Evolutionary conservation across 2,797 vertebrate species (phyloP).

Genomic region (Enteromius fasciolatus): DNA sequence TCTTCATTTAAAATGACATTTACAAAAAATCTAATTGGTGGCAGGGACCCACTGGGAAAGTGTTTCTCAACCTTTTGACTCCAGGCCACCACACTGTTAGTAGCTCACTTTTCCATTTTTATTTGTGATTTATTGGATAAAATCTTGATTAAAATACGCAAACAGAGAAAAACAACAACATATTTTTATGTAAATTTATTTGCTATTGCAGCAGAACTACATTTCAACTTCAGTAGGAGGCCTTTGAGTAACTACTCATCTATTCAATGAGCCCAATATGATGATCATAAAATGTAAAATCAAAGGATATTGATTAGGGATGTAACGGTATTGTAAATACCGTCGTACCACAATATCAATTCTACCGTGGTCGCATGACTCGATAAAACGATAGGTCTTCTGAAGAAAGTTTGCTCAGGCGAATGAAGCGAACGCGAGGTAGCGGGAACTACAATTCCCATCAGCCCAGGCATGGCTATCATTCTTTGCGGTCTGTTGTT

Average conservation of each 20-base stretch:
- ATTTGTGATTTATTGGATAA: not conserved
- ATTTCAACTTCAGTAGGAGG: not conserved
- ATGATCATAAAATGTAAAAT: not conserved
- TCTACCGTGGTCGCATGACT: too few species aligned
- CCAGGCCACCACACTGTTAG: not conserved
- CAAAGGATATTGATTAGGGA: not conserved
- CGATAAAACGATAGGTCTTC: too few species aligned
- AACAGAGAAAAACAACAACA: not conserved
- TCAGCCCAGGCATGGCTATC: too few species aligned
- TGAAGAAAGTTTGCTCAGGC: too few species aligned
- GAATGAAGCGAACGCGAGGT: too few species aligned
- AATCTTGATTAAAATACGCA: not conserved
- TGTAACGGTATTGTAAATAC: too few species aligned
- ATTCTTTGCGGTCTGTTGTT: too few species aligned
- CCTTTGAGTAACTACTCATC: not conserved
- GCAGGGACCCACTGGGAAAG: not conserved
- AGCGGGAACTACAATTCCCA: too few species aligned
- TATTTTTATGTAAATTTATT: not conserved
- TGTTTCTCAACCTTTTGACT: not conserved
- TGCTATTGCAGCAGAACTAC: not conserved
- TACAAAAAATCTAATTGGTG: not conserved
- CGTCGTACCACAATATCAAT: too few species aligned
- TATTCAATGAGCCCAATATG: not conserved
- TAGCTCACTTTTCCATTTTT: not conserved
- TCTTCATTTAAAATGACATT: not conserved